Evolutionary conservation across 2,113 vertebrate species (phyloP), one percentile per base, ranked within the genome.

Genomic region (Vicugna pacos): DNA sequence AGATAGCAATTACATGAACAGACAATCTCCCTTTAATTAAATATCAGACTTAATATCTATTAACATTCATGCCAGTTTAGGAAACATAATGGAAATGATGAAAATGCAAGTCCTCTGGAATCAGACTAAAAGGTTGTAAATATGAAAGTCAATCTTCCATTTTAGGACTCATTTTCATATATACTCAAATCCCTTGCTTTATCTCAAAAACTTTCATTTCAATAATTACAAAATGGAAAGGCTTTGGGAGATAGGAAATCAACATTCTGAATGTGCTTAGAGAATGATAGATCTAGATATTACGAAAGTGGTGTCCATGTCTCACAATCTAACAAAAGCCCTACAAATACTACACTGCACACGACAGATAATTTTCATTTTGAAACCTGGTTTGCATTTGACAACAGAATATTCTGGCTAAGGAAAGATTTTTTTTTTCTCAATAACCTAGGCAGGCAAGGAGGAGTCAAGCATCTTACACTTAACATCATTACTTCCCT

Each of bases 131-230:
- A 80, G 10, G 13, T n/a, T 87, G 10, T 89, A 97, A 97, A 96
- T 88, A 93, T 38, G 28, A 97, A 93, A 95, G 5, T 73, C 52
- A 73, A 65, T 75, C 15, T 95, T 96, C 84, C 28, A 93, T 94
- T 94, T 94, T 79, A 91, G 38, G 35, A 64, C 30, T 95, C 82
- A 93, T 96, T 96, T 96, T 91, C 42, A 91, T 83, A 89, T 73
- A 93, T 89, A 86, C 56, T 94, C 69, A 95, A 89, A 93, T 91
- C 42, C 24, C 38, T 94, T 77, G 77, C 52, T 86, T 97, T 95
- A 97, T 91, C 73, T 93, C 50, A 87, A 96, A 94, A 64, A 2
- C 28, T 92, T 92, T 97, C 93, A 87, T 89, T 95, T 97, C 48
- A 95, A 20, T 80, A 93, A 87, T 65, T 97, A 83, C 65, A 69